Evolutionary conservation across 2,888 invertebrate genomes (phyloP).

Genomic region (Cylloceria caligata): DNA sequence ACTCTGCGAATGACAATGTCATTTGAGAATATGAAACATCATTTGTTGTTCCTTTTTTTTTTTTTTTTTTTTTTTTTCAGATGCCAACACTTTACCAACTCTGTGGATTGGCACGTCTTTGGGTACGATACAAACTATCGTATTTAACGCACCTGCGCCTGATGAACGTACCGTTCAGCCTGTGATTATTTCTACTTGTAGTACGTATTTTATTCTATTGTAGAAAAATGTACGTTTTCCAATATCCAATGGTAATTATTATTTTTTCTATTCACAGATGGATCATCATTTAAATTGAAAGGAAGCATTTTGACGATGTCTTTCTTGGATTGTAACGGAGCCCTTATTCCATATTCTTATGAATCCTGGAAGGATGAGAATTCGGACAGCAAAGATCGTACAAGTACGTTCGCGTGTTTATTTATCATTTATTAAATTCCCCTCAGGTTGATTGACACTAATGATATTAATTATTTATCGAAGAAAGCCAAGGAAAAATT

Average conservation of each 20-base stretch:
- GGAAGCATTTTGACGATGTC: slow-evolving; percentile 97
- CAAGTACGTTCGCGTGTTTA: slow-evolving; percentile 74
- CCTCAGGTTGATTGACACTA: not conserved
- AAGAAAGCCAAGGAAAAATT: slow-evolving; percentile 79
- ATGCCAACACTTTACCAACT: slow-evolving; percentile 94
- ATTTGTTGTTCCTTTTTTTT: slow-evolving; percentile 4
- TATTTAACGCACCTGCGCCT: slow-evolving; percentile 92
- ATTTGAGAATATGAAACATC: slow-evolving; percentile 4
- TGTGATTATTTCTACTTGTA: slow-evolving; percentile 94
- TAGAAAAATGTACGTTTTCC: not conserved
- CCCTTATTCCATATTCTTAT: slow-evolving; percentile 94
- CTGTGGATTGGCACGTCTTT: slow-evolving; percentile 99
- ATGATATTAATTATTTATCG: slow-evolving; percentile 60
- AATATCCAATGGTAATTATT: not conserved
- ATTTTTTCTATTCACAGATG: slow-evolving; percentile 88
- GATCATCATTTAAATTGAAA: slow-evolving; percentile 97
- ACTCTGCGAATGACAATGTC: slow-evolving; percentile 29
- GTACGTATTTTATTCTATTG: slow-evolving; percentile 85
- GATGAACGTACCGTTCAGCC: slow-evolving; percentile 94
- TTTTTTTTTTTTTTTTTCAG: slow-evolving; percentile 85
- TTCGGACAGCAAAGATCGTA: slow-evolving; percentile 86
- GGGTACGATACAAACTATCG: slow-evolving; percentile 97
- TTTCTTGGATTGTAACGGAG: slow-evolving; percentile 98
- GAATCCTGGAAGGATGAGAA: slow-evolving; percentile 97
- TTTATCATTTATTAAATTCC: not conserved